A percentile compares a stretch with the other conserved stretches of the same genome.
These are phyloP conservation scores for Drosophila melanica DNA, from an alignment of 1,140 invertebrate genomes.

Conservation along the genomic window DNA sequence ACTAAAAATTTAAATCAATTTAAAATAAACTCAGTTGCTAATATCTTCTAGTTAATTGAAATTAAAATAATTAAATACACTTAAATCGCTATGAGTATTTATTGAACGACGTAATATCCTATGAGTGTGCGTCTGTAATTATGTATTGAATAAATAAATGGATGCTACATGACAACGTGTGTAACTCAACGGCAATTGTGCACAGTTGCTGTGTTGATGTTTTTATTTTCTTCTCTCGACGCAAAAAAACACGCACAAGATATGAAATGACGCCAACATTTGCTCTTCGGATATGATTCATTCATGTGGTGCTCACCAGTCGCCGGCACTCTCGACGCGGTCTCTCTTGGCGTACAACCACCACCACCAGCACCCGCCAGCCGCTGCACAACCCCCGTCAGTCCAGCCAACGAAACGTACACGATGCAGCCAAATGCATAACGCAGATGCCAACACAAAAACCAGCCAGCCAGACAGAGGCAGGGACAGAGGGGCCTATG, in stretches of 20 bases:
- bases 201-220: constrained; percentile 10
- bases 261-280: constrained; percentile 69
- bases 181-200: constrained; percentile 28
- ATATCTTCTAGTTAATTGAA: no score
- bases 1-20: background rate
- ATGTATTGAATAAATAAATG: constrained; percentile 54
- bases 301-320: constrained; percentile 51
- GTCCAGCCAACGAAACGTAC: constrained; percentile 21
- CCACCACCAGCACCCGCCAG: background rate
- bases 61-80: no score
- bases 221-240: constrained; percentile 9
- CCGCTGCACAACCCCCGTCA: constrained; percentile 1
- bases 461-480: constrained; percentile 8
- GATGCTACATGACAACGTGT: constrained; percentile 16
- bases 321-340: constrained; percentile 23
- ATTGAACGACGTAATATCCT: background rate
- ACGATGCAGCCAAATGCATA: constrained; percentile 69
- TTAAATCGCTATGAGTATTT: no score
- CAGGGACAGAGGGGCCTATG: constrained; percentile 8
- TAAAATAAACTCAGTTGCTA: background rate
- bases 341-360: constrained; percentile 23
- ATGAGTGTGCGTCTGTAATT: constrained; percentile 36
- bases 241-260: constrained; percentile 16
- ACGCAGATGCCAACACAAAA: constrained; percentile 67
- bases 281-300: constrained; percentile 69